Evolutionary conservation across 2,888 invertebrate species (phyloP).

Genomic region (Caenorhabditis uteleia): DNA sequence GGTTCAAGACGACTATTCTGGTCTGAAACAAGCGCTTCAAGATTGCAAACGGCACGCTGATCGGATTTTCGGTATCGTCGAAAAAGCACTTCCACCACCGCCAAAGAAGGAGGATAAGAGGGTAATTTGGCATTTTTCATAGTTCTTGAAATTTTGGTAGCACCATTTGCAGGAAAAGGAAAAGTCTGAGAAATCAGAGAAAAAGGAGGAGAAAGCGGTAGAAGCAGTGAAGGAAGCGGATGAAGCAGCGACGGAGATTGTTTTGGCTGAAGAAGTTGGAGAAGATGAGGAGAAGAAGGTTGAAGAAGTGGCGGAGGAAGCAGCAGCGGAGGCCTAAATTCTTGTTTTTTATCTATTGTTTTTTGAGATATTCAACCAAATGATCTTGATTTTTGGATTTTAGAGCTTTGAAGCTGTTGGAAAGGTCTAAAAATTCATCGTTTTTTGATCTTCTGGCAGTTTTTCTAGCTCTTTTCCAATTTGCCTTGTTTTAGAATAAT

Average conservation of each 20-base stretch:
- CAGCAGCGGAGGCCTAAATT: too few relatives aligned
- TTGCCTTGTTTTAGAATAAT: neutral
- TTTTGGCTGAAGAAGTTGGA: constrained; percentile 14
- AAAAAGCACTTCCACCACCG: constrained; percentile 56
- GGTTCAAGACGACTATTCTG: constrained; percentile 51
- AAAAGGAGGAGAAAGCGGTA: constrained; percentile 16
- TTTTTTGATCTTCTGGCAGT: too few relatives aligned
- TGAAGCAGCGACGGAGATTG: neutral
- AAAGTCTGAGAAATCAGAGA: constrained; percentile 1
- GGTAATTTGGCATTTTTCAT: constrained; percentile 1
- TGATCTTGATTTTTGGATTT: too few relatives aligned
- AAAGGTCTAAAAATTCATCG: too few relatives aligned
- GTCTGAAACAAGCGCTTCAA: constrained; percentile 51
- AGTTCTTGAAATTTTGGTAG: too few relatives aligned
- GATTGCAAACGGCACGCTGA: constrained; percentile 61
- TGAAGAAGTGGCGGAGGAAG: neutral
- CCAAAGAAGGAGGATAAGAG: constrained; percentile 20
- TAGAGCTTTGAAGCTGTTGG: too few relatives aligned
- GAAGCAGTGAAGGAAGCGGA: constrained; percentile 9
- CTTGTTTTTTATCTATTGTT: too few relatives aligned
- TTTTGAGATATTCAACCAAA: too few relatives aligned
- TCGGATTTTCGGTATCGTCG: constrained; percentile 52
- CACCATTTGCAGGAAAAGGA: constrained; percentile 14
- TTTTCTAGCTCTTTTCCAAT: too few relatives aligned
- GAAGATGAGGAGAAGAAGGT: constrained; percentile 2